A percentile compares a stretch with the other conserved stretches of the same genome.
phyloP scores from a whole-genome alignment of 2,888 invertebrate genomes.

The Dione juno region DNA sequence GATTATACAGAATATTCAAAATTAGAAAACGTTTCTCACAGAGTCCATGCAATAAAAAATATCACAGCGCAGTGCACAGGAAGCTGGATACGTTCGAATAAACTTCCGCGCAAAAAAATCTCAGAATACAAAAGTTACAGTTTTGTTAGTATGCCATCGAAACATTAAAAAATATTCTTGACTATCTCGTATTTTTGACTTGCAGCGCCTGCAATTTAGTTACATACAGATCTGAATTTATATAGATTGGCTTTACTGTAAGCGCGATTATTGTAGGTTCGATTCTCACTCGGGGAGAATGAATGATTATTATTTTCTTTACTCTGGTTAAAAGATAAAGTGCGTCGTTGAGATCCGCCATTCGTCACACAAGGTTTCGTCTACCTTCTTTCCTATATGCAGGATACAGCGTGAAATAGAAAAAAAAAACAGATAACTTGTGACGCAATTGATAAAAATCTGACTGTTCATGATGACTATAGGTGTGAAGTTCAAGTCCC shows the following conservation, averaged over 20 bases:
- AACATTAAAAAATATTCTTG: not conserved
- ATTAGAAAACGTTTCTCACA: not conserved
- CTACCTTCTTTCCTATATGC: not conserved
- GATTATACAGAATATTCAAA: slow-evolving; percentile 5
- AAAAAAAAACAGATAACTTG: too few species aligned
- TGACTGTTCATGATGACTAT: too few species aligned
- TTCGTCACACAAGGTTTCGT: not conserved
- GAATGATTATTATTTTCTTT: not conserved
- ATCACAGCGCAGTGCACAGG: slow-evolving; percentile 15
- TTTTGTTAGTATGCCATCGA: slow-evolving; percentile 1
- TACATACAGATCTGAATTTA: not conserved
- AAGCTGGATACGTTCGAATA: slow-evolving; percentile 20
- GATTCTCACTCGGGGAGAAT: not conserved
- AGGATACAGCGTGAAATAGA: not conserved
- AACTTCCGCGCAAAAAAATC: slow-evolving; percentile 23
- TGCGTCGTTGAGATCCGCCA: not conserved
- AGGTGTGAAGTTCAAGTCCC: too few species aligned
- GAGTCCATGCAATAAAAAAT: slow-evolving; percentile 17
- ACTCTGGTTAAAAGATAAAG: not conserved
- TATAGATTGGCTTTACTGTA: not conserved
- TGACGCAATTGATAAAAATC: too few species aligned
- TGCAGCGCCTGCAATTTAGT: not conserved
- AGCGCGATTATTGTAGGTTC: not conserved
- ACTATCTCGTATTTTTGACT: not conserved
- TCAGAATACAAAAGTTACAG: slow-evolving; percentile 9